These are phyloP conservation scores for Scyliorhinus canicula DNA, from an alignment of 2,797 vertebrate genomes.

Conservation along the genomic window DNA sequence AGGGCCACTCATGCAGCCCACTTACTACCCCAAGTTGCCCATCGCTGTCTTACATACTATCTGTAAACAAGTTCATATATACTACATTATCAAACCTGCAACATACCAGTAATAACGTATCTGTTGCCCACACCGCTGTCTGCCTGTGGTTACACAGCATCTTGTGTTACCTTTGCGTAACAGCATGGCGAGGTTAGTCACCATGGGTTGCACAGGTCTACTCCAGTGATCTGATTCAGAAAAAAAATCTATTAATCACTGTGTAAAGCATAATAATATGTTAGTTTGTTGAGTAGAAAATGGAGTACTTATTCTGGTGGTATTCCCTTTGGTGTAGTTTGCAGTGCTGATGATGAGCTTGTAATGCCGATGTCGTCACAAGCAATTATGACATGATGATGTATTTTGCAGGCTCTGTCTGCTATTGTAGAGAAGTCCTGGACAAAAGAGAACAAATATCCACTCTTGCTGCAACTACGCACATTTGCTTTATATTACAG, in stretches of 20 bases:
- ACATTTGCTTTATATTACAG: conserved; percentile 26
- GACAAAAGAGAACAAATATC: neutral
- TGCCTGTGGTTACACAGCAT: neutral
- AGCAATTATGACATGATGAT: conserved; percentile 23
- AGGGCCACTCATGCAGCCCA: no score
- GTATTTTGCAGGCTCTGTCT: neutral
- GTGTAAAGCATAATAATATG: neutral
- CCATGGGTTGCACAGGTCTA: neutral
- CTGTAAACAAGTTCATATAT: neutral
- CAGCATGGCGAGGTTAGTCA: no score
- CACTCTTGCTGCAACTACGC: neutral
- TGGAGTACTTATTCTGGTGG: conserved; percentile 4
- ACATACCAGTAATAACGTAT: neutral
- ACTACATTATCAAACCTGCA: neutral
- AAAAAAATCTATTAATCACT: neutral
- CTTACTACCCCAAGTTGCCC: no score
- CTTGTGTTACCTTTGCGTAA: neutral
- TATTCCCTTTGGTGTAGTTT: conserved; percentile 31
- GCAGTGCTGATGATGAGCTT: neutral
- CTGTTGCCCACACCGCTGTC: neutral
- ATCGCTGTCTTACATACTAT: neutral
- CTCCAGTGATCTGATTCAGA: neutral
- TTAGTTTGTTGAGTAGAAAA: neutral
- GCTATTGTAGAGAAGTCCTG: neutral
- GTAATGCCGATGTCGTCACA: conserved; percentile 8